Conservation (phyloP, 2,113 vertebrate species). For the Urocolius indicus region DNA sequence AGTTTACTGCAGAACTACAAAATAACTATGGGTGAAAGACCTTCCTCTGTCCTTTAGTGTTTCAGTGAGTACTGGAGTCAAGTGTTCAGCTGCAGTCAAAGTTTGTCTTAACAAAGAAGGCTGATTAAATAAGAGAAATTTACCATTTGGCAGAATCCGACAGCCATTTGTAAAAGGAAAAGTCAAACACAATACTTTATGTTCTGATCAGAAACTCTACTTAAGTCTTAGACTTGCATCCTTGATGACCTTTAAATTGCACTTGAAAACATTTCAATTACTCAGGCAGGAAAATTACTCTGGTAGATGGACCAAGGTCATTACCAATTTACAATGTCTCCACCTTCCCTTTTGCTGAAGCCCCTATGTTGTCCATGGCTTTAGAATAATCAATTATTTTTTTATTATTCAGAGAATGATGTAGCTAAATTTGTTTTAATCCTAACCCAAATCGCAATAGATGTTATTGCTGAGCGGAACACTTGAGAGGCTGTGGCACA, state of each 20-base stretch:
- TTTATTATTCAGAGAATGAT: background rate
- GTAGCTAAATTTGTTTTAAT: background rate
- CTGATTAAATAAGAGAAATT: slow-evolving; percentile 48
- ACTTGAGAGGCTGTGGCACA: background rate
- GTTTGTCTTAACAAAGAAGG: background rate
- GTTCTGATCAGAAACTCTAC: slow-evolving; percentile 23
- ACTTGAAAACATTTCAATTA: slow-evolving; percentile 47
- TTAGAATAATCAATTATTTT: background rate
- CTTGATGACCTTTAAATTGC: slow-evolving; percentile 34
- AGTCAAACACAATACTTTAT: background rate
- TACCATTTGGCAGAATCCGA: slow-evolving; percentile 35
- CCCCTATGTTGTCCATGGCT: background rate
- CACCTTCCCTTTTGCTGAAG: background rate
- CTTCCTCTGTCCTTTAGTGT: slow-evolving; percentile 4
- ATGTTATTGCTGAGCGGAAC: background rate
- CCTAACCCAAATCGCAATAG: background rate
- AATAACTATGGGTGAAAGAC: background rate
- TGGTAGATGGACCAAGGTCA: slow-evolving; percentile 29
- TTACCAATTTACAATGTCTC: background rate
- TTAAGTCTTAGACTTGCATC: slow-evolving; percentile 10
- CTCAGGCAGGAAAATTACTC: slow-evolving; percentile 5
- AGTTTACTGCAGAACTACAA: slow-evolving; percentile 1
- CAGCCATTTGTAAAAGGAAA: background rate
- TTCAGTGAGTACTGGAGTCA: background rate
- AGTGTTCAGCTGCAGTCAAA: slow-evolving; percentile 41